These are phyloP conservation scores for Sterna hirundo DNA, from an alignment of 2,113 vertebrate genomes.

Conservation along the genomic window DNA sequence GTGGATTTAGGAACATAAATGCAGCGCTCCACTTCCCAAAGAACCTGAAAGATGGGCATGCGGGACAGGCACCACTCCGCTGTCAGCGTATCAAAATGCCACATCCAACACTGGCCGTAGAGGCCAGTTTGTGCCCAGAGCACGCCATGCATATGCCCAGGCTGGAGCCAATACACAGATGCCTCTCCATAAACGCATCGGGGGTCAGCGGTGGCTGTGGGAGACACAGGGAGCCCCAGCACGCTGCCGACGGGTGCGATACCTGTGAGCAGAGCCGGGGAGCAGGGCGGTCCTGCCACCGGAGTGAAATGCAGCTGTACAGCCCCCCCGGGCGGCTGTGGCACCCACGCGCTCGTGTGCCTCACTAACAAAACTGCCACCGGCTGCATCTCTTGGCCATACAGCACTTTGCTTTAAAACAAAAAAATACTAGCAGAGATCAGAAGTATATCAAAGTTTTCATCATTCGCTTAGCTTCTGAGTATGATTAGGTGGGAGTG, in stretches of 20 bases:
- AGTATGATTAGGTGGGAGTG: neutral
- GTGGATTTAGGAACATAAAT: neutral
- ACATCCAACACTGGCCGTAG: fast-evolving
- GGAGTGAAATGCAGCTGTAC: neutral
- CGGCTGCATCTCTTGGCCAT: neutral
- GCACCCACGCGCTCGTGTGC: fast-evolving
- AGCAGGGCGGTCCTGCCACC: neutral
- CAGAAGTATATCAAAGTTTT: neutral
- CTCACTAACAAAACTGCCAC: neutral
- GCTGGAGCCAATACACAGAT: neutral
- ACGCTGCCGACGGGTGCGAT: fast-evolving
- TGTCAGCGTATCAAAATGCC: neutral
- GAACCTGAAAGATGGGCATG: neutral
- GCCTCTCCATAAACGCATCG: fast-evolving
- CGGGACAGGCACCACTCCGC: neutral
- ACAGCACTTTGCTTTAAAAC: neutral
- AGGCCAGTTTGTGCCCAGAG: neutral
- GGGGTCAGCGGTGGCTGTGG: neutral
- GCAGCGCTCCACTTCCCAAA: neutral
- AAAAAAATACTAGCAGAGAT: neutral
- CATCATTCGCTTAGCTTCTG: neutral
- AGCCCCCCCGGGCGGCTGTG: neutral
- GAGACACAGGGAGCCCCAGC: neutral
- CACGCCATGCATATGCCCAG: fast-evolving
- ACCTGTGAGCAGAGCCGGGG: fast-evolving